Evolutionary conservation across 2,888 invertebrate genomes (phyloP).

Genomic region (Torymus aiolomorphi): DNA sequence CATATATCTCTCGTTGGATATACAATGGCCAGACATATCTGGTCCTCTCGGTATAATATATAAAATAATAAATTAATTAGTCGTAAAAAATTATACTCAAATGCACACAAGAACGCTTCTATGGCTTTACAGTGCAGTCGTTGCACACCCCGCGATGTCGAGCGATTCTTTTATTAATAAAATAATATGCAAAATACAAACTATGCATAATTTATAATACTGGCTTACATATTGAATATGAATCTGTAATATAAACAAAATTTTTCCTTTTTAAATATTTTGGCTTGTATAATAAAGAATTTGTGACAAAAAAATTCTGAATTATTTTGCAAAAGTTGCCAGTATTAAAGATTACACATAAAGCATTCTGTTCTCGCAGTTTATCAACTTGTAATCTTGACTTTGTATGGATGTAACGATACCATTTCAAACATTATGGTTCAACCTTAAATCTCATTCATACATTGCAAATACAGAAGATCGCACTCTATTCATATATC

Average conservation of each 20-base stretch:
- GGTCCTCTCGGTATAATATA: slow-evolving; percentile 14
- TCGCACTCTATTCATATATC: slow-evolving; percentile 30
- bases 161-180: slow-evolving; percentile 24
- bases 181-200: slow-evolving; percentile 5
- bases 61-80: slow-evolving; percentile 53
- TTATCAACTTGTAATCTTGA: slow-evolving; percentile 41
- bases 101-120: slow-evolving; percentile 44
- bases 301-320: not conserved
- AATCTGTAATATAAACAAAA: no score
- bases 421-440: slow-evolving; percentile 21
- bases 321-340: not conserved
- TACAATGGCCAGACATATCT: not conserved
- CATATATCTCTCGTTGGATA: slow-evolving; percentile 50
- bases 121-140: slow-evolving; percentile 43
- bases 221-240: no score
- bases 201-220: no score
- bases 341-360: slow-evolving; percentile 17
- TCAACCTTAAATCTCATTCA: slow-evolving; percentile 27
- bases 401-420: slow-evolving; percentile 27
- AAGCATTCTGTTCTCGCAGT: slow-evolving; percentile 12
- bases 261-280: not conserved
- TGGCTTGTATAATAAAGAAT: not conserved
- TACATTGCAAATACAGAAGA: slow-evolving; percentile 35
- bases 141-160: slow-evolving; percentile 8
- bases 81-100: slow-evolving; percentile 16